A percentile compares a stretch with the other conserved stretches of the same genome.
These are phyloP conservation scores for Ophiothrix spiculata DNA, from an alignment of 35 echinoderm and acorn worm species.

Conservation along the genomic window DNA sequence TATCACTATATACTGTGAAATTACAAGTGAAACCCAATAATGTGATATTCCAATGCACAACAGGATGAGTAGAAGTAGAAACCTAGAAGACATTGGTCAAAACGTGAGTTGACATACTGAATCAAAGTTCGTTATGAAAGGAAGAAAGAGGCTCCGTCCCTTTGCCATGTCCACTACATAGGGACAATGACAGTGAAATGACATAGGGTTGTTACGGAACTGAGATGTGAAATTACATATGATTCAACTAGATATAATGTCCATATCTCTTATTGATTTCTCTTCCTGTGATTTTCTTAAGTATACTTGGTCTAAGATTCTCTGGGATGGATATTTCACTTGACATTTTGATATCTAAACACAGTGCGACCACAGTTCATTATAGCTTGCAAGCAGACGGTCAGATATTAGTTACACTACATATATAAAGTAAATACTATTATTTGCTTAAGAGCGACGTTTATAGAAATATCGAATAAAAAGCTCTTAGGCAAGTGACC, in stretches of 20 bases:
- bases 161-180: neutral
- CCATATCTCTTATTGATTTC: neutral
- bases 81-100: neutral
- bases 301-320: neutral
- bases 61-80: neutral
- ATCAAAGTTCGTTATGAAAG: slow-evolving; percentile 5
- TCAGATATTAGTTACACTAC: slow-evolving; percentile 7
- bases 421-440: neutral
- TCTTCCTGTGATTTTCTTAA: neutral
- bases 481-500: neutral
- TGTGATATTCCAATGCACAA: slow-evolving; percentile 1
- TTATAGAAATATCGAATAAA: neutral
- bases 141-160: slow-evolving; percentile 6
- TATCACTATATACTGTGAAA: too few relatives aligned
- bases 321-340: neutral
- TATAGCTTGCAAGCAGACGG: neutral
- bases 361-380: neutral
- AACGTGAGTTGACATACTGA: neutral
- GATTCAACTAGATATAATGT: neutral
- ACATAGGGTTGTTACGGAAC: neutral
- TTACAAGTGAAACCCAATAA: too few relatives aligned
- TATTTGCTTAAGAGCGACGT: slow-evolving; percentile 2
- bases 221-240: neutral
- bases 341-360: slow-evolving; percentile 1
- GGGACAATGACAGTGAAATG: neutral